These are phyloP conservation scores for Phoenicopterus ruber DNA, from an alignment of 2,113 vertebrate genomes.

Conservation along the genomic window DNA sequence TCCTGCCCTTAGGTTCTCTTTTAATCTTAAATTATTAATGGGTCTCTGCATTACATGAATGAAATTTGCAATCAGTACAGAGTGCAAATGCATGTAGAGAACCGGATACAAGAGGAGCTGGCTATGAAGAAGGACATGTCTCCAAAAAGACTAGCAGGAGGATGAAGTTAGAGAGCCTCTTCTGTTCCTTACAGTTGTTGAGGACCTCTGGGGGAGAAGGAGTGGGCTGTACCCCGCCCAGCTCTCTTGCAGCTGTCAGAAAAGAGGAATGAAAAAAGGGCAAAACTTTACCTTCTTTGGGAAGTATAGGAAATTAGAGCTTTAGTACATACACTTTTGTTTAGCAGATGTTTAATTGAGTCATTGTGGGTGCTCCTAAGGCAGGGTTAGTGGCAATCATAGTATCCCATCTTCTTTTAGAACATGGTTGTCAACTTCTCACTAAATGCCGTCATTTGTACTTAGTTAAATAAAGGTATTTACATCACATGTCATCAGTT, in stretches of 20 bases:
- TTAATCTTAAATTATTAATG: slow-evolving; percentile 49
- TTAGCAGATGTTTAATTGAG: not conserved
- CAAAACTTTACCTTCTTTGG: not conserved
- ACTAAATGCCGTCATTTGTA: not conserved
- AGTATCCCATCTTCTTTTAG: not conserved
- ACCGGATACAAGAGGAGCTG: not conserved
- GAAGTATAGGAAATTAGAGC: not conserved
- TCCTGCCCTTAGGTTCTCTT: slow-evolving; percentile 17
- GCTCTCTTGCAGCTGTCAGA: not conserved
- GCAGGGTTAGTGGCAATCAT: not conserved
- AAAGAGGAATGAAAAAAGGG: not conserved
- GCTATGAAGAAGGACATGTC: not conserved
- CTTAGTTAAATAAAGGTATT: not conserved
- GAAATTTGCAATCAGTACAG: not conserved
- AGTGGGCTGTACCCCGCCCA: not conserved
- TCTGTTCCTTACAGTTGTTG: not conserved
- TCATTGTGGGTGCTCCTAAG: not conserved
- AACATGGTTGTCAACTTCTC: not conserved
- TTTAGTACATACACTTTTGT: not conserved
- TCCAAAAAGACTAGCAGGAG: not conserved
- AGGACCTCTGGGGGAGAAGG: not conserved
- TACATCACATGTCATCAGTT: not conserved
- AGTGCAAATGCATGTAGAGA: not conserved
- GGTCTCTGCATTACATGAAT: not conserved
- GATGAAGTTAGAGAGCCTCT: not conserved